Conservation (phyloP, 92 coral and sea anemone genomes). For the Parazoanthus swiftii region DNA sequence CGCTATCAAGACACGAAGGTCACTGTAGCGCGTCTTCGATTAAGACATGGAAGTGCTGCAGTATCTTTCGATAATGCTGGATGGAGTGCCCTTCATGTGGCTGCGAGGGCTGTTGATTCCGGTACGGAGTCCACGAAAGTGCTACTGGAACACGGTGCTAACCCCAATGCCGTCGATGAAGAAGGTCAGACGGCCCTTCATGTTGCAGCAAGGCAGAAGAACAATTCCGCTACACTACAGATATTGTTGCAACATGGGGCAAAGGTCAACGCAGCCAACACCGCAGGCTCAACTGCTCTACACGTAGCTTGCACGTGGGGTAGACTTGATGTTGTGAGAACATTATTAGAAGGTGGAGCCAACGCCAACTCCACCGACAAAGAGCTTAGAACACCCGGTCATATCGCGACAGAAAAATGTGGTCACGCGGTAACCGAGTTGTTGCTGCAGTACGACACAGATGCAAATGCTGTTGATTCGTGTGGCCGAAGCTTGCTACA, state of each 20-base stretch:
- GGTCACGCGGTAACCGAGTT: slow-evolving; percentile 9
- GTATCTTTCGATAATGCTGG: slow-evolving; percentile 23
- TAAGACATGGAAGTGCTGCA: neutral
- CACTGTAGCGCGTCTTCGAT: neutral
- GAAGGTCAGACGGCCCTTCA: slow-evolving; percentile 36
- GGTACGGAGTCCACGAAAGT: slow-evolving; percentile 8
- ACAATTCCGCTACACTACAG: slow-evolving; percentile 9
- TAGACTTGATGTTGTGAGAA: slow-evolving; percentile 6
- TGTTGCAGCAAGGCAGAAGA: slow-evolving; percentile 19
- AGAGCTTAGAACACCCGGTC: slow-evolving; percentile 18
- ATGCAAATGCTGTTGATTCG: slow-evolving; percentile 2
- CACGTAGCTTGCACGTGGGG: slow-evolving; percentile 38
- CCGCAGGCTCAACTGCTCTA: slow-evolving; percentile 23
- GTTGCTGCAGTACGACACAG: slow-evolving; percentile 1
- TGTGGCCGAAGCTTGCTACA: slow-evolving; percentile 9
- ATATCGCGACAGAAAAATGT: slow-evolving; percentile 15
- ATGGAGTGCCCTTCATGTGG: slow-evolving; percentile 28
- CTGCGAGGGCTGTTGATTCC: slow-evolving; percentile 8
- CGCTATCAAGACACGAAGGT: neutral
- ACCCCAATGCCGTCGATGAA: slow-evolving; percentile 30
- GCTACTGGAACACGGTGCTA: slow-evolving; percentile 24
- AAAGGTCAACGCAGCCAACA: slow-evolving; percentile 21
- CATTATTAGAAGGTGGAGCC: slow-evolving; percentile 31
- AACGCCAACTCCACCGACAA: neutral
- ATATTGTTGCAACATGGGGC: slow-evolving; percentile 18